Conservation (phyloP, 2,797 vertebrate genomes). For the Apogon hyalosoma region DNA sequence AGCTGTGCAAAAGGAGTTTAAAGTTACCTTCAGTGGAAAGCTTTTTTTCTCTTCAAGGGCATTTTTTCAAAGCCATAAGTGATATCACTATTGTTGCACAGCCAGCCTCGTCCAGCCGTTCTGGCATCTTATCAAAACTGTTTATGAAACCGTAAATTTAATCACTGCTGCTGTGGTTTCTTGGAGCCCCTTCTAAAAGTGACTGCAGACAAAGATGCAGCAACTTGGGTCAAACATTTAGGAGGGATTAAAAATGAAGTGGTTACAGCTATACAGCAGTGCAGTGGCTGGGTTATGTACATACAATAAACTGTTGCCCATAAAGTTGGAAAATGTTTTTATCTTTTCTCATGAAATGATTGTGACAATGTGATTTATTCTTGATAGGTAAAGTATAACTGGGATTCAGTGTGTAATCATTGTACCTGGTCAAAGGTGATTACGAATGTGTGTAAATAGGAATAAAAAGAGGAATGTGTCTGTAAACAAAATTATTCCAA, state of each 20-base stretch:
- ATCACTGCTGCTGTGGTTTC: constrained; percentile 22
- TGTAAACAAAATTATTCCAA: no score
- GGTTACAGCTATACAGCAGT: constrained; percentile 1
- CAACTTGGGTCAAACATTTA: constrained; percentile 16
- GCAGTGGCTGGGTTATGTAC: constrained; percentile 11
- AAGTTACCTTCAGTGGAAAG: constrained; percentile 4
- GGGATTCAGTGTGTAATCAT: no score
- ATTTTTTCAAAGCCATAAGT: background rate
- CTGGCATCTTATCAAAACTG: constrained; percentile 46
- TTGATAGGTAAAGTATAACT: no score
- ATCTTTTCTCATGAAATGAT: no score
- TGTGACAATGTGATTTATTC: no score
- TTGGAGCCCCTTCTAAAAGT: constrained; percentile 24
- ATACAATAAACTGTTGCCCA: background rate
- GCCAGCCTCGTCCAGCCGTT: background rate
- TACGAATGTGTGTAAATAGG: no score
- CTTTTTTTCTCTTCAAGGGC: constrained; percentile 20
- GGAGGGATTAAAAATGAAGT: constrained; percentile 17
- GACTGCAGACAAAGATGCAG: constrained; percentile 32
- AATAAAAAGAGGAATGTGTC: no score
- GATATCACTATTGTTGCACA: constrained; percentile 16
- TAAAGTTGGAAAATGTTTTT: no score
- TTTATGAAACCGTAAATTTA: constrained; percentile 59
- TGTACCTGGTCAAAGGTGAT: no score
- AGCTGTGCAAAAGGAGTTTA: background rate